Conservation (phyloP, 2,797 vertebrate species). For the Leuciscus waleckii region DNA sequence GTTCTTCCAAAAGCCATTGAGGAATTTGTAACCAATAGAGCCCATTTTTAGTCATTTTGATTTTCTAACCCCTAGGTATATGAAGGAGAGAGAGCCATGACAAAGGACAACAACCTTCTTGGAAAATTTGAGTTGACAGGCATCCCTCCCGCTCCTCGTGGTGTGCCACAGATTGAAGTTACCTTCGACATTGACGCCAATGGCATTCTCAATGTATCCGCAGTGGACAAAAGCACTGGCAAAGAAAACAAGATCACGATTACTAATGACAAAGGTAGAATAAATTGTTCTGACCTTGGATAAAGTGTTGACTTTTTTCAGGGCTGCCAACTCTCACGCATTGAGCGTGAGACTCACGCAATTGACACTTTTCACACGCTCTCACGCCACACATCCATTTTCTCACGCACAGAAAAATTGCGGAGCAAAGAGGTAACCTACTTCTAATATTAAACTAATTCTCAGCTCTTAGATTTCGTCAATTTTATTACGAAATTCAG, state of each 20-base stretch:
- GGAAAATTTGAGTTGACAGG: conserved; percentile 85
- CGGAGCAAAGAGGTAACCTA: too few species aligned
- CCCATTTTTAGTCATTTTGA: not conserved
- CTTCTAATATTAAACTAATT: too few species aligned
- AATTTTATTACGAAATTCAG: too few species aligned
- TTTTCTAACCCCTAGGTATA: conserved; percentile 72
- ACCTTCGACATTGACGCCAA: conserved; percentile 87
- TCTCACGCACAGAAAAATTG: too few species aligned
- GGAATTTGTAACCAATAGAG: not conserved
- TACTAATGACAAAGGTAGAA: conserved; percentile 85
- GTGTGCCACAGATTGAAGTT: conserved; percentile 85
- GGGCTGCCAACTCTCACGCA: too few species aligned
- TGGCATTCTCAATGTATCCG: conserved; percentile 85
- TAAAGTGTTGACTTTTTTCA: too few species aligned
- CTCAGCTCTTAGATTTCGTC: too few species aligned
- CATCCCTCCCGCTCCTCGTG: conserved; percentile 83
- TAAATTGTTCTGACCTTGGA: not conserved
- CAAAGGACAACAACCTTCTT: conserved; percentile 85
- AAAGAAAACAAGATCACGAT: conserved; percentile 88
- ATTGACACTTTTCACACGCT: too few species aligned
- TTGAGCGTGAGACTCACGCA: too few species aligned
- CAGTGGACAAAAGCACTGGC: conserved; percentile 86
- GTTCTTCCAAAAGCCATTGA: not conserved
- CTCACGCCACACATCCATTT: too few species aligned
- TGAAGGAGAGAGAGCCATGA: conserved; percentile 86